Evolutionary conservation across 2,888 invertebrate species (phyloP).

Genomic region (Microdon myrmicae): DNA sequence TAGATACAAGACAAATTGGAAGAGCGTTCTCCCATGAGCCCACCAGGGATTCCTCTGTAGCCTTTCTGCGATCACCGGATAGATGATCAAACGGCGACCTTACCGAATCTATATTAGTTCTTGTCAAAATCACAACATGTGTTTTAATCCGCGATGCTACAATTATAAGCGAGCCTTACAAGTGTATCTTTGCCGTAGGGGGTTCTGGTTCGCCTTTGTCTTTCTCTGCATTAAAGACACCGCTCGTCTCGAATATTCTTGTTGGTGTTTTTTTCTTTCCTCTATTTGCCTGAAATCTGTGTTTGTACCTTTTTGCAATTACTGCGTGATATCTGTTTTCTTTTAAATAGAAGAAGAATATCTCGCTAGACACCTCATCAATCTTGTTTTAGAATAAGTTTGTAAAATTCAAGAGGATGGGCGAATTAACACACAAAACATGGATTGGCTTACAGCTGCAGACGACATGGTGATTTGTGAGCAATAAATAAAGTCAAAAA

Average conservation of each 20-base stretch:
- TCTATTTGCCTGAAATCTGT: conserved; percentile 32
- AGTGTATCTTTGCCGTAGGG: conserved; percentile 35
- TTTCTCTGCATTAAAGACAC: no score
- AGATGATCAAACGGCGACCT: conserved; percentile 63
- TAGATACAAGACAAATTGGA: no score
- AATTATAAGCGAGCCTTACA: conserved; percentile 50
- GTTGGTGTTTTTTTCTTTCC: conserved; percentile 14
- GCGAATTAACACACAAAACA: no score
- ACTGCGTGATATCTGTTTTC: conserved; percentile 25
- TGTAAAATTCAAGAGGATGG: conserved; percentile 13
- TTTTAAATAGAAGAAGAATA: conserved; percentile 1
- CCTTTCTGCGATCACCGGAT: no score
- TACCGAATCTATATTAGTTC: conserved; percentile 65
- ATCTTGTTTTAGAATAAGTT: conserved; percentile 36
- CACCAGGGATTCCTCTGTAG: no score
- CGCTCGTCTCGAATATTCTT: no score
- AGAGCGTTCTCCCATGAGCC: no score
- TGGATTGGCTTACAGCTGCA: no score
- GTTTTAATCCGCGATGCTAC: conserved; percentile 54
- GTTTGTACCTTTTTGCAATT: conserved; percentile 30
- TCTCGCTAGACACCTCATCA: conserved; percentile 30
- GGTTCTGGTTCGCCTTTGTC: conserved; percentile 7
- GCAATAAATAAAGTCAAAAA: no score
- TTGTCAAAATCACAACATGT: conserved; percentile 66
- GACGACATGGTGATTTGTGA: no score